phyloP scores from a whole-genome alignment of 2,113 vertebrate species.

The Caranx ignobilis region DNA sequence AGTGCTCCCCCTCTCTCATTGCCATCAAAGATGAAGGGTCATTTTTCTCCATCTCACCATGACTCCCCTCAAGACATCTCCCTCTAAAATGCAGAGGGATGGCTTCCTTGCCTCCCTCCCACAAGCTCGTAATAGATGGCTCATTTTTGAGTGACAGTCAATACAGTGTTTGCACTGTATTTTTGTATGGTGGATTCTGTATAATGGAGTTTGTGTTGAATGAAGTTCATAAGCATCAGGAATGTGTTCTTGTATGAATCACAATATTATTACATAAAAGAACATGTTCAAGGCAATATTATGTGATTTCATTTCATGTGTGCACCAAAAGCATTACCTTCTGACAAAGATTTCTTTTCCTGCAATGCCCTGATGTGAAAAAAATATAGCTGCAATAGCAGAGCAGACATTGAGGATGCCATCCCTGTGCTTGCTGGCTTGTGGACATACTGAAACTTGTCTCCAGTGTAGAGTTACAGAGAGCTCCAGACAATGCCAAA shows the following conservation, averaged over 20 bases:
- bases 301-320: neutral
- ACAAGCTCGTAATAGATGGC: constrained; percentile 40
- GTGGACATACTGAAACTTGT: constrained; percentile 37
- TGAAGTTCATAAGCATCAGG: neutral
- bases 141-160: constrained; percentile 56
- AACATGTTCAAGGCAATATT: neutral
- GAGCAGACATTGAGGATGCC: constrained; percentile 7
- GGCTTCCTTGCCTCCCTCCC: constrained; percentile 41
- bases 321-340: neutral
- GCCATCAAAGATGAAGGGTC: constrained; percentile 74
- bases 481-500: constrained; percentile 51
- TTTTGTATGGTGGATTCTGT: neutral
- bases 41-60: constrained; percentile 77
- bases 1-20: constrained; percentile 58
- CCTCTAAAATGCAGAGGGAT: constrained; percentile 56
- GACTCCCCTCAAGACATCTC: constrained; percentile 59
- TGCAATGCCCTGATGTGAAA: neutral
- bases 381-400: neutral
- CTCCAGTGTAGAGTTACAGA: constrained; percentile 31
- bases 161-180: neutral
- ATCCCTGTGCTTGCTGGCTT: constrained; percentile 11
- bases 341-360: neutral
- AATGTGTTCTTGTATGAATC: neutral
- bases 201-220: constrained; percentile 5
- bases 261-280: neutral